Conservation (phyloP, 2,888 invertebrate genomes). For the Torymus texanus region DNA sequence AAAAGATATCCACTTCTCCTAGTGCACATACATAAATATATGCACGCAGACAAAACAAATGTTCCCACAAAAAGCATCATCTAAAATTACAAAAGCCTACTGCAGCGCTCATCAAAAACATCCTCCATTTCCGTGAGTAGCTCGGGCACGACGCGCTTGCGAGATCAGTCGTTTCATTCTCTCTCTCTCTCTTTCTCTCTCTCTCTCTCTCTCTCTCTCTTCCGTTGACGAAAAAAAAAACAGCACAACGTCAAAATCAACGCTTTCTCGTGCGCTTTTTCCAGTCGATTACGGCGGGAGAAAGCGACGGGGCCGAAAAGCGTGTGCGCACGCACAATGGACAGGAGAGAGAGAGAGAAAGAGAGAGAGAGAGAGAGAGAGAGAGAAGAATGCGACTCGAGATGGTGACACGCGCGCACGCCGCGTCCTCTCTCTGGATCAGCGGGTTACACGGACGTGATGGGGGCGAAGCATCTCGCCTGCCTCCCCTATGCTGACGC, state of each 20-base stretch:
- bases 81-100: too few species aligned
- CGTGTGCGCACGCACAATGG: conserved; percentile 2
- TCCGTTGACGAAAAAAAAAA: conserved; percentile 32
- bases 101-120: too few species aligned
- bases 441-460: conserved; percentile 42
- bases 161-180: too few species aligned
- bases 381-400: conserved; percentile 26
- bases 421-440: conserved; percentile 42
- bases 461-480: too few species aligned
- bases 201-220: too few species aligned
- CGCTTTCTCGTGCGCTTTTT: conserved; percentile 4
- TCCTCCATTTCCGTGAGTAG: too few species aligned
- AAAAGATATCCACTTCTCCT: too few species aligned
- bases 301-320: not conserved
- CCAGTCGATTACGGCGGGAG: conserved; percentile 33
- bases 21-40: too few species aligned
- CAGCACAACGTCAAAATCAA: conserved; percentile 16
- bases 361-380: not conserved
- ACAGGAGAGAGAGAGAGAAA: not conserved
- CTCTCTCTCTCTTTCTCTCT: not conserved
- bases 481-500: not conserved
- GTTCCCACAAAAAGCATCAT: too few species aligned
- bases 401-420: conserved; percentile 25
- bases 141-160: too few species aligned
- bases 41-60: too few species aligned